These are phyloP conservation scores for Eretmochelys imbricata DNA, from an alignment of 2,113 vertebrate species.

Conservation along the genomic window DNA sequence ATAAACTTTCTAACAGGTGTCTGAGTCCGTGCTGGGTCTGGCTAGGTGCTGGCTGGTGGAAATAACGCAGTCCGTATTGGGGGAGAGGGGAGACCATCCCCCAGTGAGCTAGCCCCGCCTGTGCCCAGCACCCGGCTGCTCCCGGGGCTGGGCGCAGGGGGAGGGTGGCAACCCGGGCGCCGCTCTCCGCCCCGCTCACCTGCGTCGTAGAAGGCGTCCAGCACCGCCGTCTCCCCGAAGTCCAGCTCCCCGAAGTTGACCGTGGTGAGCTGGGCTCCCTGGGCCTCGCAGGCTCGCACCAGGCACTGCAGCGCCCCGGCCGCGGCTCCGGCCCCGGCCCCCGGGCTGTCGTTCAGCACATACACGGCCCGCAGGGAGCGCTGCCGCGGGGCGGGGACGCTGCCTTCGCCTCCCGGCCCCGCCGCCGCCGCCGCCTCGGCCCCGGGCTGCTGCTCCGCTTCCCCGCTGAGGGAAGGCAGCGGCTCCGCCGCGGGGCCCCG, in stretches of 20 bases:
- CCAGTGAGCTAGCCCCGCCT: no score
- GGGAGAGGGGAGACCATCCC: no score
- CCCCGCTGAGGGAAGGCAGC: neutral
- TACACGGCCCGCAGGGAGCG: slow-evolving; percentile 86
- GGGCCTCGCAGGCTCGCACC: slow-evolving; percentile 87
- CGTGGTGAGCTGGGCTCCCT: slow-evolving; percentile 87
- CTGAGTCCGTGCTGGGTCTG: neutral
- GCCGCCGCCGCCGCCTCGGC: neutral
- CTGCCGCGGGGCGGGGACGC: slow-evolving; percentile 68
- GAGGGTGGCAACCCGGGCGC: neutral
- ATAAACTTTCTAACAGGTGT: neutral
- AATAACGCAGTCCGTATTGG: neutral
- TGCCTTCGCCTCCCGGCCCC: slow-evolving; percentile 16
- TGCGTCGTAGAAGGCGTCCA: slow-evolving; percentile 94
- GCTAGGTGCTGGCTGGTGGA: no score
- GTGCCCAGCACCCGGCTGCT: no score
- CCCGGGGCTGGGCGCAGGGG: no score
- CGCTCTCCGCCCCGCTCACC: slow-evolving; percentile 77
- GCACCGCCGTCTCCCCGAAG: slow-evolving; percentile 89
- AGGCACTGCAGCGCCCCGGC: slow-evolving; percentile 88
- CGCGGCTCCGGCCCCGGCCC: slow-evolving; percentile 78
- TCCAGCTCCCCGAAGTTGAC: slow-evolving; percentile 90
- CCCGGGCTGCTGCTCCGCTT: neutral
- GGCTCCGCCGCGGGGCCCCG: neutral
- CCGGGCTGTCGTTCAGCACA: slow-evolving; percentile 85